Evolutionary conservation across 2,888 invertebrate genomes (phyloP).

Genomic region (Catonia carolina): DNA sequence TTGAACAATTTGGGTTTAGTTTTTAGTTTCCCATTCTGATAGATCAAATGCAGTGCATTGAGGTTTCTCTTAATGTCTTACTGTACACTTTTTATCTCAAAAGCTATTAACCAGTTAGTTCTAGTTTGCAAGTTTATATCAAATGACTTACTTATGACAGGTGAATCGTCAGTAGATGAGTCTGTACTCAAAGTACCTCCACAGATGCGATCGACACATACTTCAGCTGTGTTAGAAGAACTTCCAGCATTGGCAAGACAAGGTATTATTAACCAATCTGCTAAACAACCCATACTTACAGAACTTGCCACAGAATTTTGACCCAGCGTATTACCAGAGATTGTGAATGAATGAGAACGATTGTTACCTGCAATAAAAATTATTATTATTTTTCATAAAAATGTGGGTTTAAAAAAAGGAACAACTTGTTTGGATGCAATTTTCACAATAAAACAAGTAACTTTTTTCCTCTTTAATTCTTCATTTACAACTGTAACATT

Average conservation of each 20-base stretch:
- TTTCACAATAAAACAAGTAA: too few species aligned
- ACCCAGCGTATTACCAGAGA: conserved; percentile 69
- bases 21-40: too few species aligned
- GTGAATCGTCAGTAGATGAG: conserved; percentile 57
- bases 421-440: too few species aligned
- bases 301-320: conserved; percentile 57
- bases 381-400: background rate
- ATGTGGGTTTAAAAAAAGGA: background rate
- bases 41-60: too few species aligned
- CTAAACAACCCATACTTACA: conserved; percentile 64
- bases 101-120: too few species aligned
- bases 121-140: too few species aligned
- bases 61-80: too few species aligned
- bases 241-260: conserved; percentile 65
- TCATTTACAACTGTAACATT: too few species aligned
- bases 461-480: too few species aligned
- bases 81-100: too few species aligned
- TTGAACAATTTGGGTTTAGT: too few species aligned
- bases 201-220: conserved; percentile 74
- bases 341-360: conserved; percentile 64
- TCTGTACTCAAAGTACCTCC: conserved; percentile 74
- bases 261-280: conserved; percentile 74
- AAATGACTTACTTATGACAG: conserved; percentile 61
- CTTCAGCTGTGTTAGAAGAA: conserved; percentile 43
- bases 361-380: conserved; percentile 53